Evolutionary conservation across 2,113 vertebrate genomes (phyloP).

Genomic region (Sphaerodactylus townsendi): DNA sequence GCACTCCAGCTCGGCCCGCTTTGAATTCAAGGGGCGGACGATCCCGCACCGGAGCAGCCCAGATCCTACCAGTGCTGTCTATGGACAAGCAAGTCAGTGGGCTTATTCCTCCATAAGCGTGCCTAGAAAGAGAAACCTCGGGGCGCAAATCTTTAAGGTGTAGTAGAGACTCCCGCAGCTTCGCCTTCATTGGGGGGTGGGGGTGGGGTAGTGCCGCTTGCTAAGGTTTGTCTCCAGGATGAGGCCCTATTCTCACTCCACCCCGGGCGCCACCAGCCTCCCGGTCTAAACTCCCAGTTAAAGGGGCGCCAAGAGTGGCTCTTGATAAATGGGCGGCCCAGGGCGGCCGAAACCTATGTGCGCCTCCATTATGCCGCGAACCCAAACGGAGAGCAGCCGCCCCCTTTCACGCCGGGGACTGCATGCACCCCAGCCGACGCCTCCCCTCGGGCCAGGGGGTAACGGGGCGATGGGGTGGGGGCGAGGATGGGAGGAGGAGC

Average conservation of each 20-base stretch:
- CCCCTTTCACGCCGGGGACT: slow-evolving; percentile 81
- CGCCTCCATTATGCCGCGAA: slow-evolving; percentile 78
- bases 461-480: no score
- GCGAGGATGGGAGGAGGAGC: slow-evolving; percentile 28
- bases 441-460: slow-evolving; percentile 74
- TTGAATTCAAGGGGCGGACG: neutral
- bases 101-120: neutral
- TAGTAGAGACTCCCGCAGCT: neutral
- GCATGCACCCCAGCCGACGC: slow-evolving; percentile 81
- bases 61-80: neutral
- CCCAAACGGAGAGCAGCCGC: slow-evolving; percentile 80
- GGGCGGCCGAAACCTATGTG: slow-evolving; percentile 82
- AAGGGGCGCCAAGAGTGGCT: neutral
- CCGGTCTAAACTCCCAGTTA: slow-evolving; percentile 18
- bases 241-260: no score
- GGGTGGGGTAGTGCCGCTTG: neutral
- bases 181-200: no score
- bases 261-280: neutral
- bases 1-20: neutral
- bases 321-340: slow-evolving; percentile 76
- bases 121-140: neutral
- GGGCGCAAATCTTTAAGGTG: no score
- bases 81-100: neutral
- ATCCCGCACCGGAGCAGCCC: neutral
- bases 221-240: no score